Percentiles rank a stretch among this genome's conserved stretches.
Evolutionary conservation across 2,113 vertebrate genomes (phyloP).

Genomic region (Crotalus viridis): DNA sequence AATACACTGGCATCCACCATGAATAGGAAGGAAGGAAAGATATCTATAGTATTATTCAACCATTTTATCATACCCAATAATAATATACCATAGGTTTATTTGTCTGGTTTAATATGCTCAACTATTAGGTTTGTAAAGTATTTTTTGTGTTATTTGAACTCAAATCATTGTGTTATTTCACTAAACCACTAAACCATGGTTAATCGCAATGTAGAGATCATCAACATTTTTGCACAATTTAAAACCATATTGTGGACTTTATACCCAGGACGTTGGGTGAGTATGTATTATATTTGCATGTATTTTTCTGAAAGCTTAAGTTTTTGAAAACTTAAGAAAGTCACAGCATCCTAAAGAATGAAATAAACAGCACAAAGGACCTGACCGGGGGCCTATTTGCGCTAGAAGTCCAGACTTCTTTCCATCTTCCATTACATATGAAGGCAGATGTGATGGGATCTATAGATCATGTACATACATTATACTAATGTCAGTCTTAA

Average conservation of each 20-base stretch:
- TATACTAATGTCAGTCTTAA: background rate
- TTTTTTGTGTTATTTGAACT: background rate
- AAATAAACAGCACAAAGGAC: background rate
- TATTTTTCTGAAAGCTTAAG: background rate
- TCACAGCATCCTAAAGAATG: background rate
- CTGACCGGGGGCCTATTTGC: background rate
- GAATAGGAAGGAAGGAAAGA: constrained; percentile 31
- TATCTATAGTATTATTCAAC: constrained; percentile 29
- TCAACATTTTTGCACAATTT: background rate
- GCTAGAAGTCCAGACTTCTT: background rate
- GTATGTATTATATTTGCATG: background rate
- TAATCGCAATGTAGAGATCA: background rate
- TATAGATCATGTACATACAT: background rate
- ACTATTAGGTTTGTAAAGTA: background rate
- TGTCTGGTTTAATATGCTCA: background rate
- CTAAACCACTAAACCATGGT: background rate
- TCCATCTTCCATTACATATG: background rate
- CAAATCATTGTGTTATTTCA: background rate
- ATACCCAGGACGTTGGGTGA: background rate
- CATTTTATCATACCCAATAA: background rate
- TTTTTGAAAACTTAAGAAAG: background rate
- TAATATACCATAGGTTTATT: background rate
- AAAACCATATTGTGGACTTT: background rate
- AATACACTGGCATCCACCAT: background rate
- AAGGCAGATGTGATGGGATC: background rate